Percentiles rank a stretch among this genome's conserved stretches.
phyloP scores from a whole-genome alignment of 2,888 invertebrate genomes.

The Ptilodon capucinus region DNA sequence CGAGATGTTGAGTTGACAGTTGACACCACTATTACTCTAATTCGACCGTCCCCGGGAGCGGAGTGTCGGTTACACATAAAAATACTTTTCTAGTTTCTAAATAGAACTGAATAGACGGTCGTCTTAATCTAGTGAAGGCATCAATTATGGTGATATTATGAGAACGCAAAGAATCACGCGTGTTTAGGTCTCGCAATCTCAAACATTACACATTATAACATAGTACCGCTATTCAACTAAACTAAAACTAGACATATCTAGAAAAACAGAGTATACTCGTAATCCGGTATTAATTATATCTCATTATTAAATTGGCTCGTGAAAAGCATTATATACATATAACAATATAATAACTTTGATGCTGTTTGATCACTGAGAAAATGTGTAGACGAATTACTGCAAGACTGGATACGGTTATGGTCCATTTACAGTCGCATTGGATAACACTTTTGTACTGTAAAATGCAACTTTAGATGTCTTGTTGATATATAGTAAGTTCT shows the following conservation, averaged over 20 bases:
- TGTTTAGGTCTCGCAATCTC: conserved; percentile 38
- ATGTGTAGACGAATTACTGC: conserved; percentile 35
- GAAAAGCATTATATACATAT: conserved; percentile 77
- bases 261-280: conserved; percentile 42
- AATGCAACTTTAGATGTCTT: too few relatives aligned
- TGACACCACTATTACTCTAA: conserved; percentile 20
- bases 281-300: conserved; percentile 34
- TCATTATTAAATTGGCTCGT: conserved; percentile 49
- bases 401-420: conserved; percentile 25
- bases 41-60: not conserved
- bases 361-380: conserved; percentile 21
- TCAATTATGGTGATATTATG: conserved; percentile 61
- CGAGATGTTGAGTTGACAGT: conserved; percentile 41
- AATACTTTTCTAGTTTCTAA: conserved; percentile 14
- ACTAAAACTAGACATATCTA: conserved; percentile 69
- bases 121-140: conserved; percentile 63
- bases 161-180: conserved; percentile 60
- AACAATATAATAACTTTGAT: conserved; percentile 54
- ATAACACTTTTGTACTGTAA: conserved; percentile 3
- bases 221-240: conserved; percentile 69
- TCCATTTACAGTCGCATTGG: conserved; percentile 6
- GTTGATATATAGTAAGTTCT: too few relatives aligned
- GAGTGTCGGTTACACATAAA: not conserved
- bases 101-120: conserved; percentile 36
- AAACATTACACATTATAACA: conserved; percentile 67